Base-by-base conservation (phyloP, 2,888 invertebrate genomes). In the Coleophora deauratella region DNA sequence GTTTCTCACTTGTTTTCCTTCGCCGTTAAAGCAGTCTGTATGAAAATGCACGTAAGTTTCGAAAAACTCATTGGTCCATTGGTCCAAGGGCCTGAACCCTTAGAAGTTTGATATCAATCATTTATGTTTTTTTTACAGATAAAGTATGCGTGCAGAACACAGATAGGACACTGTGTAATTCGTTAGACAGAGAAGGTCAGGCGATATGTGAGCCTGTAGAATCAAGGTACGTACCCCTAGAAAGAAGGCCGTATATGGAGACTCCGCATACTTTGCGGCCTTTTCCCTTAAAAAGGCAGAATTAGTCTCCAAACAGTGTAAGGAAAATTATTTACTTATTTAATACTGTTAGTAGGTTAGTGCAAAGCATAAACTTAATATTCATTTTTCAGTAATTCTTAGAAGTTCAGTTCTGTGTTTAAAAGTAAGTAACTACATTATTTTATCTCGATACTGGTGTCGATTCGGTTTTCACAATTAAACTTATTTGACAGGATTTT, bases 161-260 rank as follows among this genome's bases (percentile, higher is more conserved):
- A 0, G 47, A 56, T 0, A 38, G 51, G 0, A 49, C 49, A 0
- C 35, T 61, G 0, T 87, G 87, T 41, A 69, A 70, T 45, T 72
- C 66, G 1, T 42, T 87, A 6, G 72, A 77, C 46, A 68, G 58
- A 43, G 82, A 69, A 42, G 86, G 86, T 42, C 67, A 68, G 38
- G 85, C 70, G 0, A 45, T 61, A 1, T 87, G 87, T 44, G 57
- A 66, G 0, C 30, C 38, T 0, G 77, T 81, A 0, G 67, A 67
- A 1, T 77, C 86, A 38, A 82, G 78, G 87, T 87, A 57, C 52
- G 49, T 45, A 30, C 21, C 33, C 12, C 41, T 42, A 27, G 9
- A 3, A 6, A 2, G 10, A n/a, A 3, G 31, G 3, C n/a, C 4
- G n/a, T 31, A 6, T 33, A 14, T 32, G 9, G 10, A 4, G 10